Evolutionary conservation across 2,888 invertebrate species (phyloP).

Genomic region (Abscondita cerata): DNA sequence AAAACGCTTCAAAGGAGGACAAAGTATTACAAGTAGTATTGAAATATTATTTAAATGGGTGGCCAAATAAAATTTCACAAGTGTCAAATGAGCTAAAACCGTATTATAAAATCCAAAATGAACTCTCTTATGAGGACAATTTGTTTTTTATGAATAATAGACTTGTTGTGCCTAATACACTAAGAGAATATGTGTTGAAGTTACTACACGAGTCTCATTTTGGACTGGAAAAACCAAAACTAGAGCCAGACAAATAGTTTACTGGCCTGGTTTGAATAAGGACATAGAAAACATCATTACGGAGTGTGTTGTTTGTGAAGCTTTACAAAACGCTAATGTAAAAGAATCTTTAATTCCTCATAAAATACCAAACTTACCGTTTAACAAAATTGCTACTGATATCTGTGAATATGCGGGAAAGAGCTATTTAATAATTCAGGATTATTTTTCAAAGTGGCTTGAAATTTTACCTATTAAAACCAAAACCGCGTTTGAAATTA

Average conservation of each 20-base stretch:
- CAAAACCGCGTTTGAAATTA: too few relatives aligned
- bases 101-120: neutral
- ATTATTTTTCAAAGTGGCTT: too few relatives aligned
- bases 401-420: too few relatives aligned
- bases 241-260: neutral
- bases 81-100: neutral
- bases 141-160: neutral
- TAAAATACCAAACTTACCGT: too few relatives aligned
- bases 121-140: neutral
- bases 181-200: neutral
- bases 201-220: neutral
- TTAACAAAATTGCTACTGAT: too few relatives aligned
- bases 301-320: too few relatives aligned
- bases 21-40: too few relatives aligned
- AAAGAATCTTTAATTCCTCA: too few relatives aligned
- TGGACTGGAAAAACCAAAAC: neutral
- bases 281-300: too few relatives aligned
- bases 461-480: too few relatives aligned
- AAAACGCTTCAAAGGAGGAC: neutral
- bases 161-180: neutral
- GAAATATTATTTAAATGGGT: neutral
- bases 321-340: too few relatives aligned
- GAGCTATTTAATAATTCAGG: too few relatives aligned
- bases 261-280: neutral
- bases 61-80: slow-evolving; percentile 4